These are phyloP conservation scores for Antrozous pallidus DNA, from an alignment of 2,797 vertebrate genomes.

Conservation along the genomic window DNA sequence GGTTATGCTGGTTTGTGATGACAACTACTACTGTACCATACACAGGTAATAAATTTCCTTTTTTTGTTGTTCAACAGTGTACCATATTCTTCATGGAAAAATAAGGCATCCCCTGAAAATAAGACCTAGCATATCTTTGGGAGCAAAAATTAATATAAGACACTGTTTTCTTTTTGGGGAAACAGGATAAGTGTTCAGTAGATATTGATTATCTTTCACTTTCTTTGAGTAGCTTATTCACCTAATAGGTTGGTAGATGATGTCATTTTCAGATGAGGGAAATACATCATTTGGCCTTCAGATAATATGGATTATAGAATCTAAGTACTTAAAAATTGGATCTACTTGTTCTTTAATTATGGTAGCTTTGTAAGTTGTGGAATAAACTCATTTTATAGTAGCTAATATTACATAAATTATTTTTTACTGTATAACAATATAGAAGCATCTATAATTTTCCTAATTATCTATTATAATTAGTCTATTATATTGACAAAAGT, in stretches of 20 bases:
- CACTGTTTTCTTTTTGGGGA: no score
- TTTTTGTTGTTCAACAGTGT: no score
- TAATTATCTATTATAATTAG: constrained; percentile 50
- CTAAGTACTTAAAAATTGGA: background rate
- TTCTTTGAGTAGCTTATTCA: constrained; percentile 32
- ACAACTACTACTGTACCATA: no score
- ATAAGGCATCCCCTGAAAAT: no score
- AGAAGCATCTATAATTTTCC: constrained; percentile 56
- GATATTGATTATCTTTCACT: constrained; percentile 17
- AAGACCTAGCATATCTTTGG: no score
- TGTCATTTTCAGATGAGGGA: constrained; percentile 29
- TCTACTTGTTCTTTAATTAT: constrained; percentile 38
- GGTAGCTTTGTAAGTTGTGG: background rate
- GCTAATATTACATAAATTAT: constrained; percentile 59
- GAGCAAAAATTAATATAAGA: no score
- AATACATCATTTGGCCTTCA: constrained; percentile 30
- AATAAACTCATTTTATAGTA: constrained; percentile 54
- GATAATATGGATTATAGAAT: constrained; percentile 60
- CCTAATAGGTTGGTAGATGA: background rate
- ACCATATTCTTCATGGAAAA: no score
- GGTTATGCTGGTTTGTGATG: no score
- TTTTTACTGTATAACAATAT: constrained; percentile 7
- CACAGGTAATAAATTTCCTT: no score
- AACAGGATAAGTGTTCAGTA: constrained; percentile 13
- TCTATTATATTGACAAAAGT: constrained; percentile 63